A percentile compares a stretch with the other conserved stretches of the same genome.
These are phyloP conservation scores for Gymnothorax reevesii DNA, from an alignment of 2,797 vertebrate species.

Conservation along the genomic window DNA sequence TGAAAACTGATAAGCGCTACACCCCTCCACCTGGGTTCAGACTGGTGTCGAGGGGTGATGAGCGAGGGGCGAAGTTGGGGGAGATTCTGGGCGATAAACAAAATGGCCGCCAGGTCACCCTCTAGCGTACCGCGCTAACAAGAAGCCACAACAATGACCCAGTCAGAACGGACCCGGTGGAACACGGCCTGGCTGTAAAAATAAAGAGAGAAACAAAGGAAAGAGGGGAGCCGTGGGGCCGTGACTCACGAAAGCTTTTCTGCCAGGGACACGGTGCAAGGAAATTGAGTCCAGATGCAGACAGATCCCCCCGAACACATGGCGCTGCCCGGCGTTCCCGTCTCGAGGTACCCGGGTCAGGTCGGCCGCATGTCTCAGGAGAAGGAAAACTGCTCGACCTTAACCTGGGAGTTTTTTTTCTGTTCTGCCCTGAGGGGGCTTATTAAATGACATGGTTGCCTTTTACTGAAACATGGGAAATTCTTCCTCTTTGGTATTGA, in stretches of 20 bases:
- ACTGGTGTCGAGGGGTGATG: conserved; percentile 1
- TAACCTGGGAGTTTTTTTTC: background rate
- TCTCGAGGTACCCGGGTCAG: conserved; percentile 11
- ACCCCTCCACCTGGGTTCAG: conserved; percentile 59
- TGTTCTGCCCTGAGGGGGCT: background rate
- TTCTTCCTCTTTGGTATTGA: background rate
- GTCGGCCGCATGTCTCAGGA: background rate
- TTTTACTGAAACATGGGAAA: background rate
- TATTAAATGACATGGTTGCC: conserved; percentile 4
- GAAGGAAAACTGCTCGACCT: background rate
- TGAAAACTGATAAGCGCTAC: conserved; percentile 40
- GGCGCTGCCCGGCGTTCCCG: conserved; percentile 52
- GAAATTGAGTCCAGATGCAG: conserved; percentile 80
- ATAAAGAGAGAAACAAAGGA: background rate
- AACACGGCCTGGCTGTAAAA: background rate
- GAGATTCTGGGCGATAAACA: conserved; percentile 43
- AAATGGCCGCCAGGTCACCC: conserved; percentile 40
- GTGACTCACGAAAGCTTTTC: conserved; percentile 75
- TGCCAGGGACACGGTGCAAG: conserved; percentile 65
- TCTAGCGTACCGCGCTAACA: conserved; percentile 37
- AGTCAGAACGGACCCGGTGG: conserved; percentile 32
- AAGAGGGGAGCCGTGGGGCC: conserved; percentile 58
- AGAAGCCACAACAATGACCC: conserved; percentile 44
- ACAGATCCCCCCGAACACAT: conserved; percentile 73
- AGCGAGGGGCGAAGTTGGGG: conserved; percentile 7